Percentiles rank a stretch among this genome's conserved stretches.
Evolutionary conservation across 2,888 invertebrate genomes (phyloP).

Genomic region (Cryptus armator): DNA sequence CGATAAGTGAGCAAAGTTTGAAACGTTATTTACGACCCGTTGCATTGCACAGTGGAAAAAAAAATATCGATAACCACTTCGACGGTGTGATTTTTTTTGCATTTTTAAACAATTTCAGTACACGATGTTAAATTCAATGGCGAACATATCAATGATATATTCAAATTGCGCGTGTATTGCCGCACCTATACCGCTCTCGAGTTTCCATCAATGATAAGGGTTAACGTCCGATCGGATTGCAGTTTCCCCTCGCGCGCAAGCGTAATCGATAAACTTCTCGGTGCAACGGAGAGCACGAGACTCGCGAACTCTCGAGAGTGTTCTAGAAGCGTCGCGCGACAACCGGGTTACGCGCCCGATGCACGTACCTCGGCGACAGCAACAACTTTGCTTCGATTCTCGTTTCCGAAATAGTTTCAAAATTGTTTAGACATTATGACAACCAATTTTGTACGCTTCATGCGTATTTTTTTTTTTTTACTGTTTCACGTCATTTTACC

Average conservation of each 20-base stretch:
- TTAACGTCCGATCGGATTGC: constrained; percentile 62
- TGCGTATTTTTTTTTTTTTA: too few species aligned
- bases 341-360: constrained; percentile 4
- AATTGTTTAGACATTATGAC: not conserved
- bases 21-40: not conserved
- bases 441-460: too few species aligned
- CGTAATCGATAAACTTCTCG: constrained; percentile 56
- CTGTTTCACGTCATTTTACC: too few species aligned
- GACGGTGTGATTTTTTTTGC: not conserved
- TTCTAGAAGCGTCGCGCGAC: constrained; percentile 53
- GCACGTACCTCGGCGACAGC: not conserved
- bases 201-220: constrained; percentile 52
- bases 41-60: not conserved
- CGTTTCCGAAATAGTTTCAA: not conserved
- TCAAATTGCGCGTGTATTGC: not conserved
- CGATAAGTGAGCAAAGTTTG: not conserved
- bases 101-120: too few species aligned
- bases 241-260: constrained; percentile 38
- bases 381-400: not conserved
- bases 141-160: not conserved
- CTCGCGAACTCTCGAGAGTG: constrained; percentile 34
- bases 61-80: not conserved
- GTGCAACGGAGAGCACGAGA: constrained; percentile 24
- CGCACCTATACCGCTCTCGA: not conserved
- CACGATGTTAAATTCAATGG: not conserved